phyloP scores from a whole-genome alignment of 1,140 invertebrate genomes.

The Aphidius gifuensis region DNA sequence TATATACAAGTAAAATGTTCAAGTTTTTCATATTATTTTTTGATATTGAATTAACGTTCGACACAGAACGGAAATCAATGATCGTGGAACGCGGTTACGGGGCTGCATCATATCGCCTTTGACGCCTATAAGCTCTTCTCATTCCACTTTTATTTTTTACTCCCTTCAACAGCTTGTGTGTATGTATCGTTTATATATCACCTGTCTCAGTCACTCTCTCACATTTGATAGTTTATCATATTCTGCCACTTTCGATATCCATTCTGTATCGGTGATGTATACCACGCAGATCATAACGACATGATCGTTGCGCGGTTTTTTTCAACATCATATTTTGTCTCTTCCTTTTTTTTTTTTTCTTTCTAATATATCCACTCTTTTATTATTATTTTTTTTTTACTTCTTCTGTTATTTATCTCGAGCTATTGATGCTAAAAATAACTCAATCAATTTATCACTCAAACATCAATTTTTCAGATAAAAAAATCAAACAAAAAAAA shows the following conservation, averaged over 20 bases:
- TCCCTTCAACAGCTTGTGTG: constrained; percentile 6
- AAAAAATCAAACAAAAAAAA: too few species aligned
- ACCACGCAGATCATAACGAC: constrained; percentile 7
- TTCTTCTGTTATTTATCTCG: too few species aligned
- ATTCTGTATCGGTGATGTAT: constrained; percentile 13
- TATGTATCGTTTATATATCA: background rate
- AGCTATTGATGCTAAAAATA: too few species aligned
- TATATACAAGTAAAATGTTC: too few species aligned
- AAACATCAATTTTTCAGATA: too few species aligned
- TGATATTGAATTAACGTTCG: too few species aligned
- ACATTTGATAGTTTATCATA: constrained; percentile 19
- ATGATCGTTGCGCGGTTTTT: constrained; percentile 6
- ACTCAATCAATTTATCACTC: too few species aligned
- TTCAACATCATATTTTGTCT: constrained; percentile 14
- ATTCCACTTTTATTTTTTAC: constrained; percentile 15
- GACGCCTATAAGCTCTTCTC: constrained; percentile 8
- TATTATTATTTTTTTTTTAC: too few species aligned
- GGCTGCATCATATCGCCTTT: constrained; percentile 23
- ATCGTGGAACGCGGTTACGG: constrained; percentile 30
- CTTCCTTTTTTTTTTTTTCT: background rate
- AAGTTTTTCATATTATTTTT: too few species aligned
- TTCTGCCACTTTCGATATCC: constrained; percentile 25
- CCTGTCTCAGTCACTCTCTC: constrained; percentile 13
- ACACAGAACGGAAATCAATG: constrained; percentile 27
- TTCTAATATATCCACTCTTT: background rate